Base-by-base conservation (phyloP, 1,140 invertebrate species). In the Papilio helenus region DNA sequence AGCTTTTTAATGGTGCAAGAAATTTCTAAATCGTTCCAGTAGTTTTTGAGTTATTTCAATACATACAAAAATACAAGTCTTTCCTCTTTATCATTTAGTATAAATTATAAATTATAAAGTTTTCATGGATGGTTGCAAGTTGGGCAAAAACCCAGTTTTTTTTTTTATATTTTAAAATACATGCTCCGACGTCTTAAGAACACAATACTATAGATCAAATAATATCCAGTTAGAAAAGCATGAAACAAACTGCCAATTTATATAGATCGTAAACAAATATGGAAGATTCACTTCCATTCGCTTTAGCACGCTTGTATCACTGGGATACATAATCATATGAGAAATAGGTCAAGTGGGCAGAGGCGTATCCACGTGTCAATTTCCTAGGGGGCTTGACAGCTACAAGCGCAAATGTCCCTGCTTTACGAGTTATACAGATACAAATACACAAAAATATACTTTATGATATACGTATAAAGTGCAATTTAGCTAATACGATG, bases 331-430 rank as follows among this genome's bases (percentile, higher is more conserved):
- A 85, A 84, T 85, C 73, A 72, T 76, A 82, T 81, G 81, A 81
- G 81, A 88, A 86, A 88, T 88, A 79, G 84, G 84, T 86, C 84
- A 86, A 79, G 80, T 81, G 65, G 76, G 26, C 14, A 76, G 80
- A 55, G 58, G 79, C 71, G 79, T 26, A 68, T 65, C 55, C 72
- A 61, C 73, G 61, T 76, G 74, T 76, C 74, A 76, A 76, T 76
- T 76, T 76, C 49, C 46, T 58, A 20, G 20, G 18, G 18, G 39
- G 49, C 46, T 51, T 51, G 49, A 76, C 74, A 76, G 20, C 26
- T 23, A 55, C 51, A 20, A 3, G 26, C n/a, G 26, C 51, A 10
- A 51, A 23, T 44, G 23, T 12, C 16, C 14, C 49, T 34, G 49
- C 46, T 76, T 58, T 76, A 76, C 20, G 29, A 76, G 20, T 29